Percentiles rank a stretch among this genome's conserved stretches.
These are phyloP conservation scores for Babyrousa celebensis DNA, from an alignment of 2,797 vertebrate species.

Conservation along the genomic window DNA sequence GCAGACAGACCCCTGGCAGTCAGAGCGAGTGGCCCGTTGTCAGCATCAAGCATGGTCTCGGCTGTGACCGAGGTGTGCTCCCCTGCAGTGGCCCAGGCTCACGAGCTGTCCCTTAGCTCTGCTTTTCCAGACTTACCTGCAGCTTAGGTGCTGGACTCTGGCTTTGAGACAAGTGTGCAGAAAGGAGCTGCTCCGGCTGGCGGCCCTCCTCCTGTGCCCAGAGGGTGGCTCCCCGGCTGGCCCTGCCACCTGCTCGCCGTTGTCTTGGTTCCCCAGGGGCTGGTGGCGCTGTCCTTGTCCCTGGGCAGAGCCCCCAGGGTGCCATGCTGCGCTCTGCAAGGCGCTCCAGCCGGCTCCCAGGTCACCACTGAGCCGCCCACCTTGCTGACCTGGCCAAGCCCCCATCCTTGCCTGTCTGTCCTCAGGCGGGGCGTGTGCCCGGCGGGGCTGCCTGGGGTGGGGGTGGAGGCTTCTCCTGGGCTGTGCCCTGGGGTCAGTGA, in stretches of 20 bases:
- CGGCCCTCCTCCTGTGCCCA: neutral
- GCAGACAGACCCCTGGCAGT: fast-evolving
- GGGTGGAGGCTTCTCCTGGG: neutral
- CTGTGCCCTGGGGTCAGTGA: neutral
- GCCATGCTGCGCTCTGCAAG: neutral
- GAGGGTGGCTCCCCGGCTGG: no score
- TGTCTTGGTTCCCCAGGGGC: neutral
- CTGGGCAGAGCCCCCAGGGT: neutral
- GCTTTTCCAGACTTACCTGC: neutral
- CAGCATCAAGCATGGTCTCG: fast-evolving
- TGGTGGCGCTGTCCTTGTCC: no score
- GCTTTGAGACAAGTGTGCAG: fast-evolving
- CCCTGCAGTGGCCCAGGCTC: fast-evolving
- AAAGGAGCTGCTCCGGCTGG: neutral
- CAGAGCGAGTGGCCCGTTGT: neutral
- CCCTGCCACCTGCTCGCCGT: no score
- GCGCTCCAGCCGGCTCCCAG: neutral
- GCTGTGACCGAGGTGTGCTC: neutral
- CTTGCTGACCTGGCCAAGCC: neutral
- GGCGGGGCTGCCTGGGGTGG: neutral
- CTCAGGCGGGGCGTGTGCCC: fast-evolving
- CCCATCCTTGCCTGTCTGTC: fast-evolving
- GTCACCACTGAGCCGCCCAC: fast-evolving
- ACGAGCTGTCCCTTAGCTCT: neutral
- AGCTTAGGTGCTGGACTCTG: no score